A percentile compares a stretch with the other conserved stretches of the same genome.
Evolutionary conservation across 2,113 vertebrate genomes (phyloP).

Genomic region (Pelecanoides urinatrix): DNA sequence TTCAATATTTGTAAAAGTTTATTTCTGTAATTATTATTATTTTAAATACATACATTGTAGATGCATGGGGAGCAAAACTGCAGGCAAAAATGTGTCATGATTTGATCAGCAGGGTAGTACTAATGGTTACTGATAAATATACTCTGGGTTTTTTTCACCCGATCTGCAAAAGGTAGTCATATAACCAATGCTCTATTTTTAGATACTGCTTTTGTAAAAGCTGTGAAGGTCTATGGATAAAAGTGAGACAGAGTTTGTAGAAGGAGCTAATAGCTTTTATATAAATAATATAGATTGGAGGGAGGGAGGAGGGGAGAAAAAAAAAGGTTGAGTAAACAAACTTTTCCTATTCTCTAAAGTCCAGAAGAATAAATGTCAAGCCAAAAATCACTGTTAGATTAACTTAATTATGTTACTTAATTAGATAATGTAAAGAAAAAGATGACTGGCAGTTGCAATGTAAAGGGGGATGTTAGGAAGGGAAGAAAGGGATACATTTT

Average conservation of each 20-base stretch:
- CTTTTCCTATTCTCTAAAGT: neutral
- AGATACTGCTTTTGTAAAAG: neutral
- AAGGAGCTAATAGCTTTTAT: neutral
- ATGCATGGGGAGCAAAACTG: neutral
- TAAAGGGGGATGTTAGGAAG: neutral
- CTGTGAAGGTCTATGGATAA: neutral
- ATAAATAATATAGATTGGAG: neutral
- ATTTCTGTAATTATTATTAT: neutral
- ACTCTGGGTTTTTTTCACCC: neutral
- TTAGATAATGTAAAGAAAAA: neutral
- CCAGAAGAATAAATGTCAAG: neutral
- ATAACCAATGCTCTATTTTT: neutral
- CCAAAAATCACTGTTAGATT: neutral
- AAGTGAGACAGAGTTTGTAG: neutral
- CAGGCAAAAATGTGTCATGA: neutral
- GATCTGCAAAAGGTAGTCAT: neutral
- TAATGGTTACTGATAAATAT: neutral
- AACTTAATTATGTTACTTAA: neutral
- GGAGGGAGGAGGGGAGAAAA: neutral
- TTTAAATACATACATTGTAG: neutral
- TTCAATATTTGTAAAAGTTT: neutral
- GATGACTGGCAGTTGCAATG: neutral
- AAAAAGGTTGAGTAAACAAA: neutral
- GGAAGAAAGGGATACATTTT: neutral
- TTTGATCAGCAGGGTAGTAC: neutral